phyloP scores from a whole-genome alignment of 2,888 invertebrate species.

The Meandrusa payeni region DNA sequence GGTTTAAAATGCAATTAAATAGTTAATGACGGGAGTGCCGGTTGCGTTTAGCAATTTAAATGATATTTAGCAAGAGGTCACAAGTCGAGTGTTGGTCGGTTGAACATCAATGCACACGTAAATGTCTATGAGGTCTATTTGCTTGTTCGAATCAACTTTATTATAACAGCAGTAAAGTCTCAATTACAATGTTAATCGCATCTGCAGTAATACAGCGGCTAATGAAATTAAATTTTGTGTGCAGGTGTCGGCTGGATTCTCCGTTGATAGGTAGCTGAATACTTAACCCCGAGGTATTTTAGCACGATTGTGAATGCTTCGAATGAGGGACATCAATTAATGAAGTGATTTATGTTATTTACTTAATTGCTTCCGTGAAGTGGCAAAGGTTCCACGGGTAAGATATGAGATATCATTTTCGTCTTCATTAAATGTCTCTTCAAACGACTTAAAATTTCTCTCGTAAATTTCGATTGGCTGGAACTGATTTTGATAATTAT shows the following conservation, averaged over 20 bases:
- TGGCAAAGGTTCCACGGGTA: too few species aligned
- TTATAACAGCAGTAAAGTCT: not conserved
- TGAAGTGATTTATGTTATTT: not conserved
- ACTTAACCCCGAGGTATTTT: slow-evolving; percentile 12
- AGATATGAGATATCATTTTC: too few species aligned
- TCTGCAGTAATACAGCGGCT: slow-evolving; percentile 6
- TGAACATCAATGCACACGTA: slow-evolving; percentile 20
- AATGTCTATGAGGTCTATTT: slow-evolving; percentile 11
- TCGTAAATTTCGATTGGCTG: too few species aligned
- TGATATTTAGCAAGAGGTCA: slow-evolving; percentile 38
- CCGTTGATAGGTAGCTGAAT: slow-evolving; percentile 17
- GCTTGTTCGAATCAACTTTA: not conserved
- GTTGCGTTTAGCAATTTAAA: slow-evolving; percentile 36
- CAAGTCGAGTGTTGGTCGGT: slow-evolving; percentile 28
- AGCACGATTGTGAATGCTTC: slow-evolving; percentile 4
- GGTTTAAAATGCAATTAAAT: slow-evolving; percentile 32
- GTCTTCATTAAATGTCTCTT: too few species aligned
- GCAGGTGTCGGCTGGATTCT: slow-evolving; percentile 17
- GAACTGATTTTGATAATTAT: too few species aligned
- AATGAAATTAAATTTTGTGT: slow-evolving; percentile 23
- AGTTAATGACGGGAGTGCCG: slow-evolving; percentile 30
- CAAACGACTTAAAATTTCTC: too few species aligned
- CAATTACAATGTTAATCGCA: not conserved
- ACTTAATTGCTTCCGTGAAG: too few species aligned
- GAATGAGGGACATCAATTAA: not conserved